phyloP scores from a whole-genome alignment of 2,113 vertebrate genomes.

The Callochromis pleurospilus region DNA sequence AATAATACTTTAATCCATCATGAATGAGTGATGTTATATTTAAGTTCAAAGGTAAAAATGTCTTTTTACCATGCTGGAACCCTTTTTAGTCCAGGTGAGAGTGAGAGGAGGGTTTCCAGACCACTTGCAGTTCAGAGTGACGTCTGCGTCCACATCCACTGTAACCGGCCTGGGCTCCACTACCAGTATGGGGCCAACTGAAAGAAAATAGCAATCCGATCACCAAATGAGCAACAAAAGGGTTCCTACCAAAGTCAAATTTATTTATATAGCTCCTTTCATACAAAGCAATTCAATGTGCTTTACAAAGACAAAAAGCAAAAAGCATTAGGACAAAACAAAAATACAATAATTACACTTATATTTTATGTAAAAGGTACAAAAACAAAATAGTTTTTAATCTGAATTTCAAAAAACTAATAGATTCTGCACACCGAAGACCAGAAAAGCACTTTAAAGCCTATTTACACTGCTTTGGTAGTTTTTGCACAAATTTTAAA shows the following conservation, averaged over 20 bases:
- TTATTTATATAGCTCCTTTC: not conserved
- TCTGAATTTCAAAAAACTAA: fast-evolving
- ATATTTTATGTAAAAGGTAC: not conserved
- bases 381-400: not conserved
- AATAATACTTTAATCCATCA: not conserved
- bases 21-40: not conserved
- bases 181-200: constrained; percentile 89
- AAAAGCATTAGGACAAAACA: not conserved
- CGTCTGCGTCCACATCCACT: constrained; percentile 89
- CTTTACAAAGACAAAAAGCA: not conserved
- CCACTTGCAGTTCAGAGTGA: constrained; percentile 92
- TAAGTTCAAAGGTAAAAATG: not conserved
- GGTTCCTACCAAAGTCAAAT: not conserved
- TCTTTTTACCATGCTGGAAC: constrained; percentile 86
- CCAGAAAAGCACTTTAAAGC: not conserved
- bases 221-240: not conserved
- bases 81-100: constrained; percentile 96
- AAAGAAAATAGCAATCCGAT: not conserved
- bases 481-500: not conserved
- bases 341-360: not conserved
- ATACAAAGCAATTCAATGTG: not conserved
- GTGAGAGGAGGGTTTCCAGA: constrained; percentile 90
- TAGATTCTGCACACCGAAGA: not conserved
- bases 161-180: constrained; percentile 85
- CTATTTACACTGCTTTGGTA: not conserved